Percentiles rank a stretch among this genome's conserved stretches.
phyloP scores from a whole-genome alignment of 2,113 vertebrate species.

The Todiramphus saurophagus region DNA sequence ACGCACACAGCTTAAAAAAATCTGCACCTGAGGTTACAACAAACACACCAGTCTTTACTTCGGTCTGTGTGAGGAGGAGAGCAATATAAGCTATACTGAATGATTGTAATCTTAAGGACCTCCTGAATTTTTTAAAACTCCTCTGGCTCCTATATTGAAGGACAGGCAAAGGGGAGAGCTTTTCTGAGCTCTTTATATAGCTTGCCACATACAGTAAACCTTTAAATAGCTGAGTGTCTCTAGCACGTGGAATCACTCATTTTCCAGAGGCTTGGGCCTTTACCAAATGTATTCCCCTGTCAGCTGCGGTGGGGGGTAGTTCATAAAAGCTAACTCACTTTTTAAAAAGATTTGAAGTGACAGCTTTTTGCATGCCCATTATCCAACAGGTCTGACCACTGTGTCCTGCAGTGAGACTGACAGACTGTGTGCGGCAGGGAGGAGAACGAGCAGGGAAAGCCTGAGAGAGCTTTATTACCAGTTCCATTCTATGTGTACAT shows the following conservation, averaged over 20 bases:
- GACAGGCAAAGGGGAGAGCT: background rate
- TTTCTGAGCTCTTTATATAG: background rate
- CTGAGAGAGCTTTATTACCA: background rate
- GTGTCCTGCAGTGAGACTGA: background rate
- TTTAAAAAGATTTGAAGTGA: slow-evolving; percentile 16
- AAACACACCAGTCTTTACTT: background rate
- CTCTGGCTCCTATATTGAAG: background rate
- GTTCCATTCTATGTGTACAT: background rate
- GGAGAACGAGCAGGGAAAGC: background rate
- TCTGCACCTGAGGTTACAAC: background rate
- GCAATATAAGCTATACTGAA: background rate
- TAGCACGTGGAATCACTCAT: background rate
- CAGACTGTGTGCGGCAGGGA: background rate
- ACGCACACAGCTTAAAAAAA: background rate
- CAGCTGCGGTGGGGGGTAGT: background rate
- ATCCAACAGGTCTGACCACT: background rate
- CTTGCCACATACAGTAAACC: background rate
- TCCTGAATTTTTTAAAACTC: background rate
- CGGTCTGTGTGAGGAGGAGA: background rate
- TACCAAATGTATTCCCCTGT: slow-evolving; percentile 36
- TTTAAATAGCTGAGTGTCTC: slow-evolving; percentile 15
- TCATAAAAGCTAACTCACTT: slow-evolving; percentile 20
- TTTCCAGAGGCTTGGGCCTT: slow-evolving; percentile 45
- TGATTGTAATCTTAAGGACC: background rate
- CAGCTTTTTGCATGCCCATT: slow-evolving; percentile 41